Evolutionary conservation across 2,113 vertebrate species (phyloP).

Genomic region (Nettapus auritus): DNA sequence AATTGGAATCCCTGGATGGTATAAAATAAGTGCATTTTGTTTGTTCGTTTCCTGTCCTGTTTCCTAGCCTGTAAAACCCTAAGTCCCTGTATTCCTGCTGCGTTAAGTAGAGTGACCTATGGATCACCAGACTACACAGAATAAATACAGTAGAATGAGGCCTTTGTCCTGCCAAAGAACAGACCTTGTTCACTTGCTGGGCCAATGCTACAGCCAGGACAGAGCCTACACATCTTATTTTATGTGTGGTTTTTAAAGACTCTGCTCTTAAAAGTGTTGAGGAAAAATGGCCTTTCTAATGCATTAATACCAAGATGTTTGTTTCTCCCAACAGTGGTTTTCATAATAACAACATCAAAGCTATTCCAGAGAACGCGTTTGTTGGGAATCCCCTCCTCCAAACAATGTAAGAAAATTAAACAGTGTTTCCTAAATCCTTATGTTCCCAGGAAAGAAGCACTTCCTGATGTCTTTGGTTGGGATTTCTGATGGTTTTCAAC

Average conservation of each 20-base stretch:
- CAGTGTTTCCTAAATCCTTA: neutral
- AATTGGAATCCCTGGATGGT: neutral
- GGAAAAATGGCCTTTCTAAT: neutral
- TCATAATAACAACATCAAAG: conserved; percentile 96
- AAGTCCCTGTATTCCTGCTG: neutral
- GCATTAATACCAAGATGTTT: neutral
- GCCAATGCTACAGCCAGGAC: neutral
- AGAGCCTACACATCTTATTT: neutral
- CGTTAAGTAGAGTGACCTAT: neutral
- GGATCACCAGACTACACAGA: neutral
- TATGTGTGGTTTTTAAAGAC: neutral
- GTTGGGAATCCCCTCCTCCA: conserved; percentile 93
- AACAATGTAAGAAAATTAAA: conserved; percentile 87
- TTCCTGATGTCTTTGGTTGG: neutral
- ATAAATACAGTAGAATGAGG: neutral
- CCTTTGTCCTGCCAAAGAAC: neutral
- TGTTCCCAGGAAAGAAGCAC: neutral
- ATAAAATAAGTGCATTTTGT: neutral
- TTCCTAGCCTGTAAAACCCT: neutral
- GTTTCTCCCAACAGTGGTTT: conserved; percentile 85
- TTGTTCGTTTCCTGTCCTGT: neutral
- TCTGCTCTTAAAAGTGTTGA: neutral
- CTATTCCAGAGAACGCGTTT: conserved; percentile 94
- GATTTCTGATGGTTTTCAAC: neutral
- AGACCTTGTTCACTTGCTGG: neutral